Conservation (phyloP, 1,140 invertebrate genomes). For the Drosophila trapezifrons region DNA sequence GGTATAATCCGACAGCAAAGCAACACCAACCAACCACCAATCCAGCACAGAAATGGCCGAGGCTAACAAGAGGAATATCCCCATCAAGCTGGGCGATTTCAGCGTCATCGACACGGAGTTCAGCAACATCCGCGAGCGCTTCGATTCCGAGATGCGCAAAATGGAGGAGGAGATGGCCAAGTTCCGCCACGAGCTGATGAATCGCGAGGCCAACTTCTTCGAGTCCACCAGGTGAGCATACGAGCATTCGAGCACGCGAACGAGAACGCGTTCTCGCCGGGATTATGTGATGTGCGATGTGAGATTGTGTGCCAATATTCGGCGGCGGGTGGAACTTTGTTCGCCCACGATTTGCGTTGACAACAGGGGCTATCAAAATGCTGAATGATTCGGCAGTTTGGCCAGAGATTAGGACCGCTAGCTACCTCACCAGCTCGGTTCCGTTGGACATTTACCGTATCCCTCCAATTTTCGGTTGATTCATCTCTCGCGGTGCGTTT, state of each 20-base stretch:
- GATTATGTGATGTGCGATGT: constrained; percentile 10
- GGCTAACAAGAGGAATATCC: constrained; percentile 93
- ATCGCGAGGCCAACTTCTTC: constrained; percentile 95
- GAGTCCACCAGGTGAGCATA: constrained; percentile 91
- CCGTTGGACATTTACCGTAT: constrained; percentile 3
- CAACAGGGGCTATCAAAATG: constrained; percentile 12
- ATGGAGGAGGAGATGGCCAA: constrained; percentile 99
- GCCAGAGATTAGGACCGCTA: constrained; percentile 22
- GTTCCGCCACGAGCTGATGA: constrained; percentile 96
- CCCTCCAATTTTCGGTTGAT: constrained; percentile 6
- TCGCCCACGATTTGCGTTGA: constrained; percentile 1
- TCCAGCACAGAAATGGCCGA: constrained; percentile 88
- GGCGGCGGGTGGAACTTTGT: background rate
- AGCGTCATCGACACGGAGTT: constrained; percentile 98
- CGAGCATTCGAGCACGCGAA: background rate
- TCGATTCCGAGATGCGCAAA: constrained; percentile 97
- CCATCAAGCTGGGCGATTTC: constrained; percentile 96
- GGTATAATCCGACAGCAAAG: constrained; percentile 18
- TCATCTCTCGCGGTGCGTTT: constrained; percentile 28
- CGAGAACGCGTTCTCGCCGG: background rate
- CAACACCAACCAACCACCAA: constrained; percentile 28
- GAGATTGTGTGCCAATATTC: constrained; percentile 4
- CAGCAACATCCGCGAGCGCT: constrained; percentile 96
- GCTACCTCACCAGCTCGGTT: background rate
- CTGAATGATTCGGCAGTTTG: constrained; percentile 14